Evolutionary conservation across 1,140 invertebrate genomes (phyloP).

Genomic region (Heliothis virescens): DNA sequence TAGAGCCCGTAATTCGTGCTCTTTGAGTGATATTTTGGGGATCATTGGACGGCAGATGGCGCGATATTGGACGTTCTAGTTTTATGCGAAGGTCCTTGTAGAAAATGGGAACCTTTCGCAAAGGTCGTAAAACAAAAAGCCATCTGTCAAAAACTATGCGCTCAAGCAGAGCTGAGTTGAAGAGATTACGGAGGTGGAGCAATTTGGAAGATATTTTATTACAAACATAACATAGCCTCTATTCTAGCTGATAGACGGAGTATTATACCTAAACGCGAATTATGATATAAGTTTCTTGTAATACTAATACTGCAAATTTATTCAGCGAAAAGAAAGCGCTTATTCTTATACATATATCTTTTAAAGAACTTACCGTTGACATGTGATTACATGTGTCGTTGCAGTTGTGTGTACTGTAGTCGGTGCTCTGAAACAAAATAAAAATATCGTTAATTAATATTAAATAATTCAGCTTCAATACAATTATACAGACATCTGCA

Average conservation of each 20-base stretch:
- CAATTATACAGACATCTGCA: background rate
- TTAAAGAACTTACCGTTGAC: constrained; percentile 53
- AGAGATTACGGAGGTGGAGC: constrained; percentile 7
- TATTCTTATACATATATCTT: background rate
- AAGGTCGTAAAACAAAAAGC: constrained; percentile 68
- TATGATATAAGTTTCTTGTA: no score
- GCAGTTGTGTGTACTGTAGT: constrained; percentile 50
- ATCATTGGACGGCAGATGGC: constrained; percentile 75
- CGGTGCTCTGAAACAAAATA: constrained; percentile 64
- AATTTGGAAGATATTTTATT: background rate
- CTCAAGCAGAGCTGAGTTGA: constrained; percentile 13
- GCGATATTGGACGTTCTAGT: constrained; percentile 77
- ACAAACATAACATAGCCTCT: background rate
- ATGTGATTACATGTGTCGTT: constrained; percentile 51
- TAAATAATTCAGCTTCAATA: background rate
- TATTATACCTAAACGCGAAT: no score
- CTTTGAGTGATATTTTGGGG: constrained; percentile 76
- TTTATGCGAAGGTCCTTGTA: constrained; percentile 71
- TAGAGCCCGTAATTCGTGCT: constrained; percentile 74
- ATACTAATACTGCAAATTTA: no score
- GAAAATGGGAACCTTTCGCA: constrained; percentile 53
- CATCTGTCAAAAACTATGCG: constrained; percentile 60
- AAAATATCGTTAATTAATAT: background rate
- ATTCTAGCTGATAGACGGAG: no score
- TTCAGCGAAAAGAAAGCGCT: no score